phyloP scores from a whole-genome alignment of 2,888 invertebrate genomes.

The Ormyrus thymus region DNA sequence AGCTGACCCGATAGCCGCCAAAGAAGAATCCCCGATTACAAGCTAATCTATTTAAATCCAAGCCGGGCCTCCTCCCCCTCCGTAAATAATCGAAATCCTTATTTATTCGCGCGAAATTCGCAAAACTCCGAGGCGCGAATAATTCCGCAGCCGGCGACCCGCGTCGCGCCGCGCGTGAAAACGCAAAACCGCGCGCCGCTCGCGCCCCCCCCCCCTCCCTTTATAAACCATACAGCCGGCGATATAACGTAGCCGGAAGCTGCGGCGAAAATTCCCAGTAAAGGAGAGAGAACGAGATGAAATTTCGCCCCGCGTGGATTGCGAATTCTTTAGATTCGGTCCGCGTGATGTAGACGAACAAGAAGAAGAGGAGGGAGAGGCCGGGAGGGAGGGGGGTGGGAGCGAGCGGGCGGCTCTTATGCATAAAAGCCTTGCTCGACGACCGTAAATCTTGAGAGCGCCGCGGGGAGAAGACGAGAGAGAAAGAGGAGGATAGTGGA shows the following conservation, averaged over 20 bases:
- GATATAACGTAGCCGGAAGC: neutral
- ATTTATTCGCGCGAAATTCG: constrained; percentile 33
- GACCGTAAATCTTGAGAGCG: constrained; percentile 47
- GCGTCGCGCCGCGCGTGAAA: constrained; percentile 6
- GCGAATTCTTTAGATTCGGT: constrained; percentile 44
- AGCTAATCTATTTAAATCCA: no score
- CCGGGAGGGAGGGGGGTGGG: no score
- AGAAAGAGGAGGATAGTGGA: neutral
- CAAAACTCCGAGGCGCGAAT: constrained; percentile 24
- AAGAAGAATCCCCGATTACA: no score
- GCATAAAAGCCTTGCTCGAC: constrained; percentile 39
- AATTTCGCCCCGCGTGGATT: constrained; percentile 21
- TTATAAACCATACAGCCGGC: neutral
- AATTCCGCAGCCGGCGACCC: constrained; percentile 37
- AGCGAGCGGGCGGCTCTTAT: constrained; percentile 10
- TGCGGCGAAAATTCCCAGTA: constrained; percentile 1
- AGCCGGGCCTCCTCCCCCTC: neutral
- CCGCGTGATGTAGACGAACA: neutral
- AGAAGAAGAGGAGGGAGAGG: no score
- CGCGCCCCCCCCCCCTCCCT: neutral
- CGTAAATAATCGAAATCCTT: constrained; percentile 45
- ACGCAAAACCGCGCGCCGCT: constrained; percentile 13
- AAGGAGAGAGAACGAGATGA: constrained; percentile 7
- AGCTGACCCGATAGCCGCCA: no score
- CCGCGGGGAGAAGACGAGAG: neutral